A percentile compares a stretch with the other conserved stretches of the same genome.
phyloP scores from a whole-genome alignment of 2,888 invertebrate species.

The Rhagium mordax region DNA sequence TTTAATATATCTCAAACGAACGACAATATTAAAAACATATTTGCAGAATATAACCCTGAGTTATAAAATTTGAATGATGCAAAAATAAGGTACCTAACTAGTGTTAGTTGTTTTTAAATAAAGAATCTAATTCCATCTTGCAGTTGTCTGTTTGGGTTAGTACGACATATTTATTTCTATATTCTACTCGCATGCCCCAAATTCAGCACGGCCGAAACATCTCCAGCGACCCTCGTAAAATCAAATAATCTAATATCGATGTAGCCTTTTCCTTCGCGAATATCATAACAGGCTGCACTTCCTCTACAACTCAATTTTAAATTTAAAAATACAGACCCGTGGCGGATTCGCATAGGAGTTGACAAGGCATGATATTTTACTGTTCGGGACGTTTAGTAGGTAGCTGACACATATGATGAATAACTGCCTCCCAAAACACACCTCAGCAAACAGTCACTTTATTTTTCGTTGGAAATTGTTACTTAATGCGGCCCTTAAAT shows the following conservation, averaged over 20 bases:
- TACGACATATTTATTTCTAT: too few relatives aligned
- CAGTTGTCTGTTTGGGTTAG: too few relatives aligned
- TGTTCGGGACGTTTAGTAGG: not conserved
- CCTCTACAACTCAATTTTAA: slow-evolving; percentile 32
- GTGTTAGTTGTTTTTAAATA: too few relatives aligned
- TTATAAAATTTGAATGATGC: too few relatives aligned
- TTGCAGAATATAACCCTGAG: too few relatives aligned
- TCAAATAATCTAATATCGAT: slow-evolving; percentile 28
- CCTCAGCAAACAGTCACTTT: not conserved
- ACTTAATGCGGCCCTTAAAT: slow-evolving; percentile 3
- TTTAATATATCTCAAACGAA: too few relatives aligned
- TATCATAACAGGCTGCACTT: slow-evolving; percentile 34
- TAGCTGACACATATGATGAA: not conserved
- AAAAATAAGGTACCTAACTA: too few relatives aligned
- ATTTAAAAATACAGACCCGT: slow-evolving; percentile 25
- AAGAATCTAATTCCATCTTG: too few relatives aligned
- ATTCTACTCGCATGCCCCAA: too few relatives aligned
- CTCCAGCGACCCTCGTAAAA: not conserved
- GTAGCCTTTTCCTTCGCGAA: slow-evolving; percentile 32
- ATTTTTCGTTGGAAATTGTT: not conserved
- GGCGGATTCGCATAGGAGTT: not conserved
- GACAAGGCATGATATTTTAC: not conserved
- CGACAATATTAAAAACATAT: too few relatives aligned
- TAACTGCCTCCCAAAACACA: not conserved
- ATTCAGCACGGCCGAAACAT: not conserved